Evolutionary conservation across 2,797 vertebrate species (phyloP).

Genomic region (Poeciliopsis infans): DNA sequence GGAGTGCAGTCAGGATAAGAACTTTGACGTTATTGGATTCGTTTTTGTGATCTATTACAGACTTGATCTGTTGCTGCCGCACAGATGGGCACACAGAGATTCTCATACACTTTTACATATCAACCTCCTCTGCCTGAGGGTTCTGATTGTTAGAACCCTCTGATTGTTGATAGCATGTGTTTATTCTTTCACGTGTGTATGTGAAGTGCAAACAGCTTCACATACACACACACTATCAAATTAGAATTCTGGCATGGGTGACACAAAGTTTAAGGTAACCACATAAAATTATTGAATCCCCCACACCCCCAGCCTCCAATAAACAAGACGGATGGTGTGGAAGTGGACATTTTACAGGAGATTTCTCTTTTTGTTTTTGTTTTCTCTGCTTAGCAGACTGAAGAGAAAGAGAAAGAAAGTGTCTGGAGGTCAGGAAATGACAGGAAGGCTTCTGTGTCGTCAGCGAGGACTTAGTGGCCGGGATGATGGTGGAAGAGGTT

Average conservation of each 20-base stretch:
- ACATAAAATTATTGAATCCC: background rate
- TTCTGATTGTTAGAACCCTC: background rate
- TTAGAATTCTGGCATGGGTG: constrained; percentile 37
- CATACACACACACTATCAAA: constrained; percentile 5
- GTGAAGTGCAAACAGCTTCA: background rate
- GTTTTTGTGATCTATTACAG: background rate
- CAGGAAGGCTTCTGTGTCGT: constrained; percentile 15
- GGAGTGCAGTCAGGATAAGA: background rate
- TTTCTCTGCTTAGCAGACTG: constrained; percentile 5
- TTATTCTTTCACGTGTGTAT: too few species aligned
- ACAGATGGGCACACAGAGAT: background rate
- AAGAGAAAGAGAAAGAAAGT: constrained; percentile 16
- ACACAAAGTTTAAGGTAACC: constrained; percentile 44
- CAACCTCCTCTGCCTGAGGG: background rate
- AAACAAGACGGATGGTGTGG: constrained; percentile 24
- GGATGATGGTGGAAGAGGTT: constrained; percentile 42
- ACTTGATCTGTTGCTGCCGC: background rate
- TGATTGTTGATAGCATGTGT: too few species aligned
- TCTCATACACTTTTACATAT: background rate
- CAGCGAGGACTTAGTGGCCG: constrained; percentile 11
- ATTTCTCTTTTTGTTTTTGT: constrained; percentile 19
- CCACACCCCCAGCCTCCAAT: background rate
- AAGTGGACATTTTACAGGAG: background rate
- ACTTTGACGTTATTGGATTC: background rate
- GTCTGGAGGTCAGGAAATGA: constrained; percentile 26